A percentile compares a stretch with the other conserved stretches of the same genome.
phyloP scores from a whole-genome alignment of 2,797 vertebrate genomes.

The Cynodonichthys magdalenae region DNA sequence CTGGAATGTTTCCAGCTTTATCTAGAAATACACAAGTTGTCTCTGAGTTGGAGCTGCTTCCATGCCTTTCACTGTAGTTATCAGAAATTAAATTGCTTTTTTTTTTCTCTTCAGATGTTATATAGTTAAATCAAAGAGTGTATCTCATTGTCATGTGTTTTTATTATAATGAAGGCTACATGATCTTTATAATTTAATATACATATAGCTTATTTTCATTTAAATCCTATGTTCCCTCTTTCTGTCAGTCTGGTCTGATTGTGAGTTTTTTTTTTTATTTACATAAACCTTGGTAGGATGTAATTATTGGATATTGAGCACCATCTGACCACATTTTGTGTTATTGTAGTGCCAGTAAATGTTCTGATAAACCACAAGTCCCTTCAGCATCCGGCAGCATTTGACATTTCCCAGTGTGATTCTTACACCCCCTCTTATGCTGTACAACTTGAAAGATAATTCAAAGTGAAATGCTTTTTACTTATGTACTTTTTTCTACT shows the following conservation, averaged over 20 bases:
- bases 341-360: neutral
- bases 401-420: neutral
- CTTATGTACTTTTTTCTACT: neutral
- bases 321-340: neutral
- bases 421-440: neutral
- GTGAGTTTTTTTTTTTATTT: neutral
- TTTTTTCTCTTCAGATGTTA: neutral
- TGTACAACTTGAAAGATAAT: neutral
- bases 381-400: neutral
- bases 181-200: conserved; percentile 3
- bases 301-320: conserved; percentile 3
- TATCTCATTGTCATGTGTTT: neutral
- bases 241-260: neutral
- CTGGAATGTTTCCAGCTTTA: conserved; percentile 44
- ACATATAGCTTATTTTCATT: neutral
- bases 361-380: neutral
- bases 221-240: neutral
- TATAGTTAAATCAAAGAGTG: conserved; percentile 9
- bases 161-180: conserved; percentile 18
- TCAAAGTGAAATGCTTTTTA: conserved; percentile 2
- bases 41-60: conserved; percentile 25
- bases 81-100: conserved; percentile 26
- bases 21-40: conserved; percentile 44
- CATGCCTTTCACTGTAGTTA: conserved; percentile 19
- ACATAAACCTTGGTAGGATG: neutral